Evolutionary conservation across 2,113 vertebrate species (phyloP), one percentile per base, ranked within the genome.

Genomic region (Pimephales promelas): DNA sequence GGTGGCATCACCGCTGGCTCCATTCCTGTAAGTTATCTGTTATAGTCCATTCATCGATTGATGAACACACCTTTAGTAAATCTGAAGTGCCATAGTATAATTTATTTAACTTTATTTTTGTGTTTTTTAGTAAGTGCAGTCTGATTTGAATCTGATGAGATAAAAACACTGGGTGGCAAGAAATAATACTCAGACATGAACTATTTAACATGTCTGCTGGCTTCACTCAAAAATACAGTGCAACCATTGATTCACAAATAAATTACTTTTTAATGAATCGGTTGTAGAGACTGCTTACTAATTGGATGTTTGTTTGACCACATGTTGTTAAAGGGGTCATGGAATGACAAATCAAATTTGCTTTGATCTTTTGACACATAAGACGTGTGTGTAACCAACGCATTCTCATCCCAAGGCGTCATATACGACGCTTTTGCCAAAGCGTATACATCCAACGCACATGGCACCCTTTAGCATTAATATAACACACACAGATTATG

Each of bases 1-100:
- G 96, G 95, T 0, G 97, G 98, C 0, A 92, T 99, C 83, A 97
- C 96, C 0, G 93, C 97, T 0, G 96, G 96, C 8, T 96, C 96
- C 79, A 98, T 99, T 90, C 97, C 97, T 88, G 98, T 99, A 93
- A 86, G 95, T 2, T 45, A 61, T 43, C 43, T 31, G 43, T 68
- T 40, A 9, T 49, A 18, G 4, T 68, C 45, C 10, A 6, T 74
- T 54, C 22, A 34, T 31, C 18, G 1, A 31, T 49, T 40, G 40
- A 40, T 40, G 40, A 40, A 40, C 14, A 64, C 31, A 64, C 14
- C 61, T 31, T 1, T 34, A 64, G 16, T 3, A 34, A 64, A 18
- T 31, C 11, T 62, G 31, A 2, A 64, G 61, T 16, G 26, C 26
- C 61, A 43, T 36, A 1, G 18, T 8, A 5, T n/a, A n/a, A n/a